A percentile compares a stretch with the other conserved stretches of the same genome.
Conservation (phyloP, 1,140 invertebrate species). For the Steinernema khuongi region DNA sequence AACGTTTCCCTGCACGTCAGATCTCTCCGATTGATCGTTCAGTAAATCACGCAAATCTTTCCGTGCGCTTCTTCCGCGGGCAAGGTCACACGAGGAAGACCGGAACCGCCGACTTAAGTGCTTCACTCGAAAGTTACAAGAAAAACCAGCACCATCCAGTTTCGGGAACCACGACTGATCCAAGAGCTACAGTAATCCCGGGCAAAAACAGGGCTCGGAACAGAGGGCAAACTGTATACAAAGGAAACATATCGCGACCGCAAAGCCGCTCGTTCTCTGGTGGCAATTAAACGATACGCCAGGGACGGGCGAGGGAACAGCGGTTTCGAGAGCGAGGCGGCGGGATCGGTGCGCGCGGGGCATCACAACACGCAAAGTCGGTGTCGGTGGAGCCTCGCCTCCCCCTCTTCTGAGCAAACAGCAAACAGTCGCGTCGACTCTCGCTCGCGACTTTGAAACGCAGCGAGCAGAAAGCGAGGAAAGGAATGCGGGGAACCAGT, state of each 20-base stretch:
- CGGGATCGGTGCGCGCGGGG: background rate
- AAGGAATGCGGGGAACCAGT: background rate
- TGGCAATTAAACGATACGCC: background rate
- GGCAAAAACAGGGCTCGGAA: conserved; percentile 6
- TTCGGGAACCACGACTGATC: too few relatives aligned
- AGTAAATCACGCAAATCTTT: too few relatives aligned
- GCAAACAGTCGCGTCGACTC: too few relatives aligned
- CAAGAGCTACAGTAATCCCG: conserved; percentile 7
- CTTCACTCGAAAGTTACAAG: background rate
- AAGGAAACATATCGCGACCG: background rate
- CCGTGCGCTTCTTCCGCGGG: too few relatives aligned
- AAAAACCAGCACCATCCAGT: too few relatives aligned
- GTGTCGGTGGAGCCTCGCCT: background rate
- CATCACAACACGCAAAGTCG: conserved; percentile 9
- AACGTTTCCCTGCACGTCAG: too few relatives aligned
- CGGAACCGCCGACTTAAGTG: too few relatives aligned
- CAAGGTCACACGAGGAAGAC: too few relatives aligned
- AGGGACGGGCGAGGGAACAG: background rate
- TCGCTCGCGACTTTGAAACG: background rate
- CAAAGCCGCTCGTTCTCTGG: background rate
- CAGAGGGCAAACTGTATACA: conserved; percentile 16
- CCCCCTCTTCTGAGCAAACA: background rate
- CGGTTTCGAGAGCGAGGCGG: background rate
- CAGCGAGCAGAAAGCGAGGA: background rate
- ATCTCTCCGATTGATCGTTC: too few relatives aligned